Conservation (phyloP, 2,797 vertebrate genomes). For the Clamator glandarius region DNA sequence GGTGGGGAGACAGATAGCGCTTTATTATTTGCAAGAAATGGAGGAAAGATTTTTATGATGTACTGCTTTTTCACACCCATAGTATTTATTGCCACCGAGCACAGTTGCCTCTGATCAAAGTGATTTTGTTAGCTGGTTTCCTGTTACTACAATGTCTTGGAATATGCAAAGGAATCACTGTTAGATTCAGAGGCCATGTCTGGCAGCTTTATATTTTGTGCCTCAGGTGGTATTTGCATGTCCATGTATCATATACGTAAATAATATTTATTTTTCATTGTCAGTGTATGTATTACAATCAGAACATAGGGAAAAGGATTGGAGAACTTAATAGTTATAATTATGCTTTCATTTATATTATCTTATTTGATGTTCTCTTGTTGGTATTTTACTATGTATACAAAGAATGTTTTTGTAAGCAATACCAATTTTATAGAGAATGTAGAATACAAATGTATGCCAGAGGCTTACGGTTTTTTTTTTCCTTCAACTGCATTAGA, state of each 20-base stretch:
- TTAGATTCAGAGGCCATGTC: background rate
- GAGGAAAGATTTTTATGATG: background rate
- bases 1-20: background rate
- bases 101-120: background rate
- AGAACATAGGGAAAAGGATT: background rate
- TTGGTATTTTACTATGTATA: background rate
- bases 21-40: background rate
- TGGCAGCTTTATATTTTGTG: conserved; percentile 24
- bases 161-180: background rate
- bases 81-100: background rate
- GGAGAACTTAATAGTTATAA: background rate
- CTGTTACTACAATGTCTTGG: background rate
- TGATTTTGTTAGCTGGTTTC: background rate
- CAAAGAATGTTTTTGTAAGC: conserved; percentile 11
- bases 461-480: background rate
- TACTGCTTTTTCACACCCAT: background rate
- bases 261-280: background rate
- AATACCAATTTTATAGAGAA: background rate
- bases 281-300: background rate
- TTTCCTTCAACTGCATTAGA: background rate
- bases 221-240: conserved; percentile 24
- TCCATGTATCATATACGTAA: background rate
- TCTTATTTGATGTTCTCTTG: background rate
- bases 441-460: background rate
- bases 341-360: background rate